Evolutionary conservation across 2,888 invertebrate species (phyloP).

Genomic region (Stratiomys singularior): DNA sequence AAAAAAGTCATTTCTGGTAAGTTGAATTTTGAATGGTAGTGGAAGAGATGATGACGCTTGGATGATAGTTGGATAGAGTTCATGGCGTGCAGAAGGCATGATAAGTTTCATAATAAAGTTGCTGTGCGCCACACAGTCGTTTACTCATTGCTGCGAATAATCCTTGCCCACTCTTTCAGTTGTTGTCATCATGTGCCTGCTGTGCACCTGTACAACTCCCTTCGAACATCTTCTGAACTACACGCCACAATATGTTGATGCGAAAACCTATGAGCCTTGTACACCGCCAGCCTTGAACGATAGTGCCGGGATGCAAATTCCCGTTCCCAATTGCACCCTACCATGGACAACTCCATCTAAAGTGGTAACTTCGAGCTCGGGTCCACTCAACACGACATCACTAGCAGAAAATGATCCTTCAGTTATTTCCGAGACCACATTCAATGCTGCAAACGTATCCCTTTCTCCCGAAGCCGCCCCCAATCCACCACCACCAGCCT

Average conservation of each 20-base stretch:
- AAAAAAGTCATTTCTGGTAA: slow-evolving; percentile 71
- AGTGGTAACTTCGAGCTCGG: neutral
- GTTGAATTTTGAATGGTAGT: neutral
- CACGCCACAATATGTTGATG: slow-evolving; percentile 44
- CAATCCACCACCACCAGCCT: neutral
- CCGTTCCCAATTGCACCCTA: slow-evolving; percentile 28
- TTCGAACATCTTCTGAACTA: slow-evolving; percentile 71
- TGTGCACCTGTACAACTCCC: slow-evolving; percentile 73
- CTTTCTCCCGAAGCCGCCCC: neutral
- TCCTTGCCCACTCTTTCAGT: slow-evolving; percentile 52
- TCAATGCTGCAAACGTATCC: neutral
- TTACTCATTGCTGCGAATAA: no score
- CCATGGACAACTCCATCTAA: slow-evolving; percentile 25
- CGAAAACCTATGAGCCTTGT: slow-evolving; percentile 38
- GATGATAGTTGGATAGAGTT: neutral
- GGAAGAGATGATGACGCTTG: no score
- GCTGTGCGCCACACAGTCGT: no score
- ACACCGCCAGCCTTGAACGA: neutral
- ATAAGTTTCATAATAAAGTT: no score
- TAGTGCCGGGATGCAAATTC: slow-evolving; percentile 21
- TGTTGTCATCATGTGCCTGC: slow-evolving; percentile 70
- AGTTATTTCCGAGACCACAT: neutral
- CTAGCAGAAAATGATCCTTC: neutral
- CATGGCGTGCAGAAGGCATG: neutral
- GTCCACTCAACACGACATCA: slow-evolving; percentile 5